A percentile compares a stretch with the other conserved stretches of the same genome.
Evolutionary conservation across 92 coral and sea anemone genomes (phyloP).

Genomic region (Porites lobata): DNA sequence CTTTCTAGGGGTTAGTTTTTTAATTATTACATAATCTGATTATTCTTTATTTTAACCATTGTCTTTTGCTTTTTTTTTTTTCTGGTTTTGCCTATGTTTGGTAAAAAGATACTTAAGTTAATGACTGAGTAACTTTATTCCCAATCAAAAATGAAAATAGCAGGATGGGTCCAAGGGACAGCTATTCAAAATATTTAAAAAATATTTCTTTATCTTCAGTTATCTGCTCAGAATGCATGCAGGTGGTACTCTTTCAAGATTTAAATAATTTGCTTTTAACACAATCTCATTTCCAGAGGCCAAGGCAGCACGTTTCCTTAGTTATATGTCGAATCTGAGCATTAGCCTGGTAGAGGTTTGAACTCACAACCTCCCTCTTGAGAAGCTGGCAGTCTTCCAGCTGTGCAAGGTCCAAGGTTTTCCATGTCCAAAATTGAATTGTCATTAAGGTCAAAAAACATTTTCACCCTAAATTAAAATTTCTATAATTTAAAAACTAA

Average conservation of each 20-base stretch:
- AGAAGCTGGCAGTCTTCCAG: slow-evolving; percentile 32
- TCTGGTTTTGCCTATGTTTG: too few species aligned
- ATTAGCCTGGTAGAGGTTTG: slow-evolving; percentile 1
- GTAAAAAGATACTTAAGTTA: not conserved
- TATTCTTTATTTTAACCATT: not conserved
- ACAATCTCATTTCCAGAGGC: not conserved
- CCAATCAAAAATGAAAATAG: slow-evolving; percentile 22
- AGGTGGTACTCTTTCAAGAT: slow-evolving; percentile 32
- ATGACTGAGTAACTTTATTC: slow-evolving; percentile 13
- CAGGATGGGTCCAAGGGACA: slow-evolving; percentile 26
- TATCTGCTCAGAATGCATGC: slow-evolving; percentile 6
- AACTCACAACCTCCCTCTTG: too few species aligned
- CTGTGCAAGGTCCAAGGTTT: slow-evolving; percentile 33
- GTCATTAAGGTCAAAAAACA: slow-evolving; percentile 21
- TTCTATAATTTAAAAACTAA: slow-evolving; percentile 11
- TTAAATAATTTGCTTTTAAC: slow-evolving; percentile 22
- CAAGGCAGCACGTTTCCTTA: slow-evolving; percentile 19
- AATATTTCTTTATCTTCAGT: not conserved
- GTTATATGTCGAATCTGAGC: slow-evolving; percentile 15
- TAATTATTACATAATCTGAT: not conserved
- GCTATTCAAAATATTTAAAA: not conserved
- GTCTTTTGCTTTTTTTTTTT: not conserved
- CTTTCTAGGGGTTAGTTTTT: slow-evolving; percentile 61
- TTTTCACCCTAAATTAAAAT: slow-evolving; percentile 20
- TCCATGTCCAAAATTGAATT: slow-evolving; percentile 22